Base-by-base conservation (phyloP, 1,140 invertebrate genomes). In the Platyscapa corneri region DNA sequence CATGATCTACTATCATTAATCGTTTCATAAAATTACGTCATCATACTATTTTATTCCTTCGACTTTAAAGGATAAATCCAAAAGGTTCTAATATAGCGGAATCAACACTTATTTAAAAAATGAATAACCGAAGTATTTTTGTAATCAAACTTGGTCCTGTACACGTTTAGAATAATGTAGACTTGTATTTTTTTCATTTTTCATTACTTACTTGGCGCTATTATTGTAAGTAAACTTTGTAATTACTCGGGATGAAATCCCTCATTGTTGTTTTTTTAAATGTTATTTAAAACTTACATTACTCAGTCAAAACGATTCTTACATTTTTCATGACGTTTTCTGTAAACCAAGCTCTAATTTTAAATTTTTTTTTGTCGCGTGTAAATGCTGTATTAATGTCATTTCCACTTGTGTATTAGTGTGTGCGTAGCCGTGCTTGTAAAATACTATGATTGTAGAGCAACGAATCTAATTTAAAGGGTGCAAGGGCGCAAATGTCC, bases 381-480 rank as follows among this genome's bases (percentile, higher is more conserved):
- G 42, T 74, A 42, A 91, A 88, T 90, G 86, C 91, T 92, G 91
- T 92, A 92, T 92, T 92, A 92, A 88, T 72, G 60, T 88, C 83
- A 85, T 88, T 76, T 83, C 39, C 46, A 39, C 77, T 79, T 64
- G 60, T n/a, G n/a, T 20, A 79, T 65, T 37, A 81, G 75, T 39
- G 39, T 67, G 37, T 37, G 23, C n/a, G 46, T 74, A 80, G 27
- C 34, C 49, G 46, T 37, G 32, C 60, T 42, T 78, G 60, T 86
- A 75, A 82, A 86, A 82, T 77, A 86, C 77, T 72, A 37, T 23
- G 20, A 70, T 70, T 30, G 67, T 70, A 39, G 67, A 70, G 67
- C 32, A 70, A 70, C 34, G 16, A 70, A 37, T 37, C 5, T 7
- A 37, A 37, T 32, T 37, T 70, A 39, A 70, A 70, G 67, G 67